These are phyloP conservation scores for Onthophagus sagittarius DNA, from an alignment of 2,888 invertebrate genomes.

Conservation along the genomic window DNA sequence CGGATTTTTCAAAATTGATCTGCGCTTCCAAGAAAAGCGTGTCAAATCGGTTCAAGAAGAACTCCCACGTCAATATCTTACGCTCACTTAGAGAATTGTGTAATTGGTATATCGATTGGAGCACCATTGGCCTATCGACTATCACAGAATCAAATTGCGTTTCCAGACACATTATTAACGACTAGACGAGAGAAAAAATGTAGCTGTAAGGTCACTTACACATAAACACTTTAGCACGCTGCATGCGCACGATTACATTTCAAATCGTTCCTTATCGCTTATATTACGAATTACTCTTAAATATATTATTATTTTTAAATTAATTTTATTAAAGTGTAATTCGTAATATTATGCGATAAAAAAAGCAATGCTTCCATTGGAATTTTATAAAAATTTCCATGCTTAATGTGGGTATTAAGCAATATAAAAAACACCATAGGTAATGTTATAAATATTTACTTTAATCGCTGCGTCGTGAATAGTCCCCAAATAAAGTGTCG, in stretches of 20 bases:
- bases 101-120: slow-evolving; percentile 91
- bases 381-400: background rate
- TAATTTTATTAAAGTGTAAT: background rate
- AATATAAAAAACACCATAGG: slow-evolving; percentile 3
- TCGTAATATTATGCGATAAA: background rate
- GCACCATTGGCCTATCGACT: slow-evolving; percentile 92
- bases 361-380: background rate
- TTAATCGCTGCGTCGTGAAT: slow-evolving; percentile 85
- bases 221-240: background rate
- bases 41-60: slow-evolving; percentile 95
- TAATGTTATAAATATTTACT: slow-evolving; percentile 49
- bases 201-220: slow-evolving; percentile 11
- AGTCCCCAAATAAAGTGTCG: slow-evolving; percentile 88
- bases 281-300: background rate
- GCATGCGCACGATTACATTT: background rate
- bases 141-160: slow-evolving; percentile 97
- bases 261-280: background rate
- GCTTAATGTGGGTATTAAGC: background rate
- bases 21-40: slow-evolving; percentile 94
- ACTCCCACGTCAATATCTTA: slow-evolving; percentile 92
- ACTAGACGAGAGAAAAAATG: slow-evolving; percentile 49
- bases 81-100: slow-evolving; percentile 90
- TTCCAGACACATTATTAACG: slow-evolving; percentile 90
- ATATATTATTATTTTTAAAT: background rate
- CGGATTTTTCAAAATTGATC: slow-evolving; percentile 78